A percentile compares a stretch with the other conserved stretches of the same genome.
These are phyloP conservation scores for Ptychoptera albimana DNA, from an alignment of 2,888 invertebrate species.

Conservation along the genomic window DNA sequence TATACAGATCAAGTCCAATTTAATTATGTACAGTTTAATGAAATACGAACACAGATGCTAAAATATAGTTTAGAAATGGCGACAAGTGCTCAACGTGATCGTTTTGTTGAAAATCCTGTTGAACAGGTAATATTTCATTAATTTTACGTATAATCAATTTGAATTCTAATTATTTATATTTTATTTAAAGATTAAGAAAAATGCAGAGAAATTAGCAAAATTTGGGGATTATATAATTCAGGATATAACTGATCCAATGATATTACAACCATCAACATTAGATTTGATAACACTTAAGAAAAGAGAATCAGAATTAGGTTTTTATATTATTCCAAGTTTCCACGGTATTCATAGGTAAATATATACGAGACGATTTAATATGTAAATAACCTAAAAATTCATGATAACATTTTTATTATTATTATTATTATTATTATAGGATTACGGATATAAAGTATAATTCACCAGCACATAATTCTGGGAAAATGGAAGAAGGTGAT, in stretches of 20 bases:
- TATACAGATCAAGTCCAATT: constrained; percentile 34
- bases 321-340: constrained; percentile 75
- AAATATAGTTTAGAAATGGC: constrained; percentile 74
- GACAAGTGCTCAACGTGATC: constrained; percentile 77
- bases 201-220: constrained; percentile 57
- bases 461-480: constrained; percentile 82
- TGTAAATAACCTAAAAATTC: too few relatives aligned
- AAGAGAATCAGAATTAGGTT: constrained; percentile 75
- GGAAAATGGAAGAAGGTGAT: constrained; percentile 88
- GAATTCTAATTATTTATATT: background rate
- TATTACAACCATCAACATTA: constrained; percentile 81
- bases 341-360: constrained; percentile 47
- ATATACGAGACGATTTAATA: background rate
- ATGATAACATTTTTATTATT: too few relatives aligned
- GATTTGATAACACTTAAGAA: constrained; percentile 77
- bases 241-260: constrained; percentile 75
- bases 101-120: constrained; percentile 75
- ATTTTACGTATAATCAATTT: background rate
- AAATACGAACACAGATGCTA: constrained; percentile 54
- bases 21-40: constrained; percentile 41
- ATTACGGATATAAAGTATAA: constrained; percentile 82
- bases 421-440: constrained; percentile 33
- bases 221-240: constrained; percentile 75
- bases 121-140: constrained; percentile 38
- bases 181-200: constrained; percentile 33